Base-by-base conservation (phyloP, 30 jellyfish, hydroid and myxozoan species). In the Cassiopea xamachana region DNA sequence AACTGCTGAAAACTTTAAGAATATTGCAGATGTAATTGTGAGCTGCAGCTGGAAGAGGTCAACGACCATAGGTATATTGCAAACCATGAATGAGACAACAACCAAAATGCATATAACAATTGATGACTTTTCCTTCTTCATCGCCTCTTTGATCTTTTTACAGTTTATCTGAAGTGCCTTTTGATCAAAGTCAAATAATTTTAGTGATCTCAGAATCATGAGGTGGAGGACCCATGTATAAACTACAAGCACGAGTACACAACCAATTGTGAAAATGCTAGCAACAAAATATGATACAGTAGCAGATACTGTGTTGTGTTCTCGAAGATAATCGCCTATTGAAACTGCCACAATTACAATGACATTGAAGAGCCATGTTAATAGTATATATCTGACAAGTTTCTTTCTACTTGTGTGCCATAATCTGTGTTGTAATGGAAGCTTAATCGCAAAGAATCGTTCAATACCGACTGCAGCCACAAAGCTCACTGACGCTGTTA, bases 101-200 rank as follows among this genome's bases (percentile, higher is more conserved):
- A 75, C 93, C 46, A 86, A 69, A 1, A 71, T 39, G 51, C 92
- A 84, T 12, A 74, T 81, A 14, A 58, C 50, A 2, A 84, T 73
- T 27, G 93, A 49, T 60, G 93, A 84, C 16, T 48, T 76, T 62
- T 86, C 93, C 46, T 86, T 86, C 82, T 86, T 75, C 45, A 86
- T 43, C 1, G 93, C 93, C 2, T 74, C 59, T 48, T 60, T 59
- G 46, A 86, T 75, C 64, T 51, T 44, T 39, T 73, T 84, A n/a
- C 48, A 49, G 46, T 84, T 84, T 8, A 60, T 48, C 7, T 44
- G 77, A 2, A 73, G 14, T 14, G 8, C 86, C 72, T 49, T 84
- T 7, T 55, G 50, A 48, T 84, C 92, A 39, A 71, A 73, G 8
- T 73, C 79, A 14, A 84, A 70, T 14, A 84, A 50, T 1, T 48